Evolutionary conservation across 2,888 invertebrate species (phyloP).

Genomic region (Cheilosia scutellata): DNA sequence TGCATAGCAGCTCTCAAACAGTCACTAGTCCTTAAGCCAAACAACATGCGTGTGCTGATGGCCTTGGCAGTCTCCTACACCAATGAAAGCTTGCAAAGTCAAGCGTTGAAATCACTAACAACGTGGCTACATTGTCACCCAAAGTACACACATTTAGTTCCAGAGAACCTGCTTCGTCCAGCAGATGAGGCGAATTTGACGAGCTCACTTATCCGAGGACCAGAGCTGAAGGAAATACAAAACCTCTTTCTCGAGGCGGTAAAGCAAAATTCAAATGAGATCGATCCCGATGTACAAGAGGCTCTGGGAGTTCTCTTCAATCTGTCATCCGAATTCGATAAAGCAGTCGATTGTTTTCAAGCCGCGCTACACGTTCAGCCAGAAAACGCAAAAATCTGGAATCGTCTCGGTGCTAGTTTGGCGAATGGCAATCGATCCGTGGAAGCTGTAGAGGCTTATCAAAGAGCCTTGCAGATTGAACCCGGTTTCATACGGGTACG

Average conservation of each 20-base stretch:
- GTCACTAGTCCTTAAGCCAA: conserved; percentile 91
- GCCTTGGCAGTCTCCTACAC: conserved; percentile 97
- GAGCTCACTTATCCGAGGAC: conserved; percentile 84
- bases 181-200: conserved; percentile 80
- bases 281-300: conserved; percentile 96
- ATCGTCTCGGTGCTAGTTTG: conserved; percentile 97
- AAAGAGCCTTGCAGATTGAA: conserved; percentile 93
- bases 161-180: conserved; percentile 84
- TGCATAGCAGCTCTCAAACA: conserved; percentile 96
- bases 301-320: conserved; percentile 98
- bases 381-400: conserved; percentile 96
- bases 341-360: conserved; percentile 98
- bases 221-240: conserved; percentile 87
- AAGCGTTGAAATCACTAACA: conserved; percentile 92
- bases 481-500: conserved; percentile 98
- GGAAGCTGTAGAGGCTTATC: conserved; percentile 98
- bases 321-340: conserved; percentile 96
- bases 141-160: conserved; percentile 91
- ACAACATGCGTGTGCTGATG: conserved; percentile 93
- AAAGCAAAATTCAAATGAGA: conserved; percentile 88
- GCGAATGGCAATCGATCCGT: conserved; percentile 98
- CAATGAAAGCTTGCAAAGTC: conserved; percentile 96
- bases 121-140: conserved; percentile 92
- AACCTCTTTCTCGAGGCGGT: conserved; percentile 92
- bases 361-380: conserved; percentile 92